Conservation (phyloP, 1,140 invertebrate species). For the Megalopta genalis region DNA sequence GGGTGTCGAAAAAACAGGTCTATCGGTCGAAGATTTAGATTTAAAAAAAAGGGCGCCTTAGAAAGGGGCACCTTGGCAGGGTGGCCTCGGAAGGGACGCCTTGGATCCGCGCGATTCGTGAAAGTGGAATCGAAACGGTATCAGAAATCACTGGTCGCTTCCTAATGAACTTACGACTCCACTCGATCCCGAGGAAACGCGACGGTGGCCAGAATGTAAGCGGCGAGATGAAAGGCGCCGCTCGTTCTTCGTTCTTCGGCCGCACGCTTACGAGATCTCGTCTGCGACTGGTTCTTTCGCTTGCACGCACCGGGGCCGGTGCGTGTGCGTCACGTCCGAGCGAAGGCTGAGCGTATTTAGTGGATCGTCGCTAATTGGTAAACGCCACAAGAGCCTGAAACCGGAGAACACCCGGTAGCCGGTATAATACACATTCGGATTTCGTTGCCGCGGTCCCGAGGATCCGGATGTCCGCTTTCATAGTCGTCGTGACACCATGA, state of each 20-base stretch:
- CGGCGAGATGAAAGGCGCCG: constrained; percentile 67
- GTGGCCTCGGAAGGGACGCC: too few relatives aligned
- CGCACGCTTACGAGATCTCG: constrained; percentile 41
- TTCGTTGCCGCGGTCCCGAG: constrained; percentile 23
- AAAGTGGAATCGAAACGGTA: not conserved
- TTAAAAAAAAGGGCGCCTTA: too few relatives aligned
- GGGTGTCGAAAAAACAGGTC: too few relatives aligned
- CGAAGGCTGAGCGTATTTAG: constrained; percentile 52
- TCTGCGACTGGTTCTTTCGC: not conserved
- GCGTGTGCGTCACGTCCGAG: constrained; percentile 29
- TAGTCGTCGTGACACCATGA: not conserved
- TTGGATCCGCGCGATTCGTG: too few relatives aligned
- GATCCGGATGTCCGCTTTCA: constrained; percentile 31
- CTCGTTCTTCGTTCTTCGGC: constrained; percentile 29
- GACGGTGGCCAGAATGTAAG: constrained; percentile 9
- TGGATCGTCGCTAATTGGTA: constrained; percentile 62
- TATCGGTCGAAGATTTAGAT: too few relatives aligned
- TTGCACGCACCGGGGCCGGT: not conserved
- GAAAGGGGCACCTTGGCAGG: too few relatives aligned
- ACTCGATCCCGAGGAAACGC: not conserved
- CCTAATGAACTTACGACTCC: not conserved
- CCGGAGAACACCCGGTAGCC: constrained; percentile 57
- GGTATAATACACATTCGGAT: constrained; percentile 7
- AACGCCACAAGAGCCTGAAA: constrained; percentile 43
- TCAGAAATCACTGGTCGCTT: not conserved